Base-by-base conservation (phyloP, 2,113 vertebrate species). In the Triplophysa dalaica region DNA sequence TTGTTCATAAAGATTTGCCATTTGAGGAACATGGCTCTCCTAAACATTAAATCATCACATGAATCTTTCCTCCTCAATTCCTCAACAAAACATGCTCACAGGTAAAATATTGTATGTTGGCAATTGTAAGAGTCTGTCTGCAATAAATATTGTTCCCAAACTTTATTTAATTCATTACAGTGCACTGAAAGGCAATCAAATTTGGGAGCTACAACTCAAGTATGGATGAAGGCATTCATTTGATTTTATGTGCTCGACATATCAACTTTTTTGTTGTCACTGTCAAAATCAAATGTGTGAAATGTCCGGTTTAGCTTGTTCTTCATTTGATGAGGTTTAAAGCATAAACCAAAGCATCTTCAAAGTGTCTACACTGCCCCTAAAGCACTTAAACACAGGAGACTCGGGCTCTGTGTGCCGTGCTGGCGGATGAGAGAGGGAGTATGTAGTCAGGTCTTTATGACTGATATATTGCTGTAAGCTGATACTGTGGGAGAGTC, bases 401-500 rank as follows among this genome's bases (percentile, higher is more conserved):
- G 61, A 16, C 22, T 6, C 29, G 22, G 9, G 10, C 61, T 63
- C 24, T 24, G 13, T 43, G 56, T 41, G 58, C 21, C 19, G 61
- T 74, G 56, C 24, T 45, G 56, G n/a, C 45, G 14, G 41, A 62
- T 26, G 13, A 48, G 21, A 75, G 72, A 21, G 52, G 0, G 7
- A 41, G 54, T 21, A 19, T 41, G 70, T 22, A 60, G 54, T 62
- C 72, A 48, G 16, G 60, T 75, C 72, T 63, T 75, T 48, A 62
- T 12, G 16, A 62, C 13, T 26, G 41, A 62, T 63, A 63, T 29
- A 13, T 63, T 41, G 3, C 13, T 63, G 22, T 75, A 75, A 61
- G 56, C 12, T n/a, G 73, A 75, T 50, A 63, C 41, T 75, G 41
- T 75, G 38, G 60, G 60, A 75, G 4, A 63, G 17, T 75, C 16